A percentile compares a stretch with the other conserved stretches of the same genome.
These are phyloP conservation scores for Dermatemys mawii DNA, from an alignment of 2,113 vertebrate genomes.

Conservation along the genomic window DNA sequence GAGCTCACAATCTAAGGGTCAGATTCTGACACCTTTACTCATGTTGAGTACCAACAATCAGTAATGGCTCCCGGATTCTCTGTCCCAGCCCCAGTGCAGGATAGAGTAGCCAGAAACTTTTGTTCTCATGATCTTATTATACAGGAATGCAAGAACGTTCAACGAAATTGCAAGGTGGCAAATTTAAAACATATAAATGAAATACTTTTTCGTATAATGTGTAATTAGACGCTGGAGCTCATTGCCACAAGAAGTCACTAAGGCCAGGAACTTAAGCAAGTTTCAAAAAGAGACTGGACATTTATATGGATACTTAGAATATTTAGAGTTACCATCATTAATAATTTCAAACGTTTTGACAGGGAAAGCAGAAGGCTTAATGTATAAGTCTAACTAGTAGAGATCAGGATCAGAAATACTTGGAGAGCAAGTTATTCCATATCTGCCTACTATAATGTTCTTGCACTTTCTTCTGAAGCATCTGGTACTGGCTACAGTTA, in stretches of 20 bases:
- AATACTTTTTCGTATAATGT: background rate
- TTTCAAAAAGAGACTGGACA: too few species aligned
- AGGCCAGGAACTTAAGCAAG: too few species aligned
- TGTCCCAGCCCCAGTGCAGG: background rate
- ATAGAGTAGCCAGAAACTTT: background rate
- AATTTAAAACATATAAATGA: background rate
- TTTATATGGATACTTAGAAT: too few species aligned
- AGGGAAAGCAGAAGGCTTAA: too few species aligned
- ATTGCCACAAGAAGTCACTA: background rate
- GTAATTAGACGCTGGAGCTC: background rate
- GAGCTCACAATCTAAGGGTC: background rate
- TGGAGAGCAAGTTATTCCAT: too few species aligned
- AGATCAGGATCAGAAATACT: too few species aligned
- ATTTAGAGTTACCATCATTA: too few species aligned
- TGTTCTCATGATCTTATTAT: background rate
- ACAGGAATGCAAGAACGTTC: background rate
- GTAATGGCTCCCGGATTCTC: background rate
- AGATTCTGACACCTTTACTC: background rate
- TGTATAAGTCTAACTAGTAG: too few species aligned
- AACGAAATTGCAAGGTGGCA: background rate
- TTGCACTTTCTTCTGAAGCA: too few species aligned
- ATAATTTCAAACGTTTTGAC: too few species aligned
- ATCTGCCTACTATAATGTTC: too few species aligned
- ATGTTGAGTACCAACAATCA: background rate
- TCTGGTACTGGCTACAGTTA: too few species aligned